These are phyloP conservation scores for Melanostoma scalare DNA, from an alignment of 2,888 invertebrate species.

Conservation along the genomic window DNA sequence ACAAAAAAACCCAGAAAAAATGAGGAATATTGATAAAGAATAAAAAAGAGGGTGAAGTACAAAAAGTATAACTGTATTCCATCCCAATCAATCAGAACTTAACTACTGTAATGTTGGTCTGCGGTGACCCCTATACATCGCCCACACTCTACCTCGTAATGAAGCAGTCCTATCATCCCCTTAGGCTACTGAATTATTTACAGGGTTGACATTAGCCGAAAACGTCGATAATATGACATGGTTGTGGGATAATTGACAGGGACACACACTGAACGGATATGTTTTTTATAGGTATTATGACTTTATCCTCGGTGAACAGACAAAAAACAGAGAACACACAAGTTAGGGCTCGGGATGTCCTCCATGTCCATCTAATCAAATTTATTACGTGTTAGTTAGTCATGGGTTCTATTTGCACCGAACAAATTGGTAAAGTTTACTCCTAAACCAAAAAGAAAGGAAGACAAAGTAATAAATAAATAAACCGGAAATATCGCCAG, in stretches of 20 bases:
- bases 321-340: neutral
- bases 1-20: constrained; percentile 1
- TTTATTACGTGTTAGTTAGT: constrained; percentile 73
- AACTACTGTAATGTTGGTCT: constrained; percentile 52
- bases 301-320: constrained; percentile 24
- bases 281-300: constrained; percentile 47
- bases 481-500: constrained; percentile 70
- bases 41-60: constrained; percentile 31
- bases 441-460: constrained; percentile 20
- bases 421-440: constrained; percentile 62
- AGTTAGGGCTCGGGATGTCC: constrained; percentile 49
- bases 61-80: constrained; percentile 15
- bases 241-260: constrained; percentile 72
- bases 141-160: constrained; percentile 56
- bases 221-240: constrained; percentile 71
- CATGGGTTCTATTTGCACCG: constrained; percentile 40
- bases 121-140: constrained; percentile 60
- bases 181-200: constrained; percentile 70
- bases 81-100: constrained; percentile 68
- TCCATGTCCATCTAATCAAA: constrained; percentile 63
- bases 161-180: constrained; percentile 71
- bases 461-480: constrained; percentile 68
- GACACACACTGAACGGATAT: constrained; percentile 50
- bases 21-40: constrained; percentile 15
- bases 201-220: constrained; percentile 65